Conservation (phyloP, 2,113 vertebrate genomes). For the Hippoglossus stenolepis region DNA sequence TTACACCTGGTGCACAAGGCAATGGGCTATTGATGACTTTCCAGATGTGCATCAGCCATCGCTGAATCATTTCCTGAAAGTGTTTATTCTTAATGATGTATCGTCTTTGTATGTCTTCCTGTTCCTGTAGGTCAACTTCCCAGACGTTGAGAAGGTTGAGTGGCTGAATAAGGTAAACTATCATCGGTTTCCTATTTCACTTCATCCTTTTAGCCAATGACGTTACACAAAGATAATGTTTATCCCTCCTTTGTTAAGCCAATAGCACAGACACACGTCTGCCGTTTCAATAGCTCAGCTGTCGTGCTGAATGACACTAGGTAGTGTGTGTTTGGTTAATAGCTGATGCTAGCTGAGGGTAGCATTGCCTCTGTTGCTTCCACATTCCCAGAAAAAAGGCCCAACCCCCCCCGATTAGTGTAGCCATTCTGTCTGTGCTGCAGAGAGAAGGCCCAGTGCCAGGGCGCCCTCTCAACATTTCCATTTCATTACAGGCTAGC, state of each 20-base stretch:
- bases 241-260: constrained; percentile 11
- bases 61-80: constrained; percentile 23
- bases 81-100: neutral
- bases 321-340: constrained; percentile 8
- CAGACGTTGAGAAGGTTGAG: constrained; percentile 92
- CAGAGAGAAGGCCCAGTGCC: constrained; percentile 63
- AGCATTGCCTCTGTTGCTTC: constrained; percentile 41
- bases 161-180: constrained; percentile 93
- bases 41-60: neutral
- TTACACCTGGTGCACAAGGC: too few species aligned
- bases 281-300: constrained; percentile 41
- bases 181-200: constrained; percentile 2
- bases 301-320: constrained; percentile 62
- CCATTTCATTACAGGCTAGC: constrained; percentile 64
- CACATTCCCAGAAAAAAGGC: constrained; percentile 28
- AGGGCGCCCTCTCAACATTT: constrained; percentile 73
- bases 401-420: constrained; percentile 51
- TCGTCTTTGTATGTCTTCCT: constrained; percentile 25
- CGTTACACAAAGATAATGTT: neutral
- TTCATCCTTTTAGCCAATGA: neutral
- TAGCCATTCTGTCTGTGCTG: constrained; percentile 58
- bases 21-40: constrained; percentile 18
- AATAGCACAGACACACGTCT: neutral
- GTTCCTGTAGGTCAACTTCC: constrained; percentile 88
- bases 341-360: constrained; percentile 35